Conservation (phyloP, 2,113 vertebrate species). For the Eretmochelys imbricata region DNA sequence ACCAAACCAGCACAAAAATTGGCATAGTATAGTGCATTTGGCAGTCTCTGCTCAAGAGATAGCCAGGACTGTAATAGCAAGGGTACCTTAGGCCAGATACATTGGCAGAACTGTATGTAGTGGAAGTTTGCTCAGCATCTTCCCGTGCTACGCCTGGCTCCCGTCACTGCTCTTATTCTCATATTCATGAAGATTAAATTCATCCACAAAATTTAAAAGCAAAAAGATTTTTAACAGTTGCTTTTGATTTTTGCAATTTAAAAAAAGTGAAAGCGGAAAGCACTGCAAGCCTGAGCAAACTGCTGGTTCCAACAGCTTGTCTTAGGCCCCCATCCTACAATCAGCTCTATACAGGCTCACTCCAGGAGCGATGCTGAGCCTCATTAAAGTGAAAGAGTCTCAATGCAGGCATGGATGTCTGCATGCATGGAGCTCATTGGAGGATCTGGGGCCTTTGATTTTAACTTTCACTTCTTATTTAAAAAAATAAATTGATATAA, state of each 20-base stretch:
- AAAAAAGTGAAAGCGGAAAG: background rate
- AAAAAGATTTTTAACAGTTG: background rate
- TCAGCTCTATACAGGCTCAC: background rate
- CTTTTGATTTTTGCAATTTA: background rate
- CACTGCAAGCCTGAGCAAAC: background rate
- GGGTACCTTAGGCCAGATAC: constrained; percentile 45
- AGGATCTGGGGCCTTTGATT: background rate
- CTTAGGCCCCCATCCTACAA: background rate
- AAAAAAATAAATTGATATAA: background rate
- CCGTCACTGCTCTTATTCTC: fast-evolving
- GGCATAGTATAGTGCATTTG: constrained; percentile 53
- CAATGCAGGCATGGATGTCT: fast-evolving
- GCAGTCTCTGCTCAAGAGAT: constrained; percentile 50
- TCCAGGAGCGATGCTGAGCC: background rate
- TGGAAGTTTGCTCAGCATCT: constrained; percentile 50
- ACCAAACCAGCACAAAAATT: constrained; percentile 44
- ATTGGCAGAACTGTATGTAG: constrained; percentile 32
- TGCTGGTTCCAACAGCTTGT: background rate
- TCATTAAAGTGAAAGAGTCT: background rate
- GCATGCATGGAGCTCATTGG: background rate
- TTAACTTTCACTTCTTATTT: background rate
- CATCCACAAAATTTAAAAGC: fast-evolving
- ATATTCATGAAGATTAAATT: background rate
- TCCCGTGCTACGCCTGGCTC: constrained; percentile 12
- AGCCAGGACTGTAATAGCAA: constrained; percentile 68